Percentiles rank a stretch among this genome's conserved stretches.
Conservation (phyloP, 2,888 invertebrate genomes). For the Horisme vitalbata region DNA sequence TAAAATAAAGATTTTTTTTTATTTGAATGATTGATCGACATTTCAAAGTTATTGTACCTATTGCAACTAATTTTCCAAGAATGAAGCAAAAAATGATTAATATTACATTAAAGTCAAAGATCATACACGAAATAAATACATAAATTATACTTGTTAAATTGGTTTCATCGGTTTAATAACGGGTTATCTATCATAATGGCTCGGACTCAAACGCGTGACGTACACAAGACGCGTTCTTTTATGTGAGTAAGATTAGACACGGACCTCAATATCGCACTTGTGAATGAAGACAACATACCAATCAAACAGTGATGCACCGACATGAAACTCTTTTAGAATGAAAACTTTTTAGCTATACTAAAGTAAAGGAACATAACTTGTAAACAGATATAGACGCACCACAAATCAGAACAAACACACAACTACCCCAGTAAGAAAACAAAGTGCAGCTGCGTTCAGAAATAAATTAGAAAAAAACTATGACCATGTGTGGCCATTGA, state of each 20-base stretch:
- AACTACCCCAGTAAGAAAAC: constrained; percentile 48
- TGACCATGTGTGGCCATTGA: constrained; percentile 47
- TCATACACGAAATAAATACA: no score
- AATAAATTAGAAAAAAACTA: constrained; percentile 54
- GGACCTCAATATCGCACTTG: no score
- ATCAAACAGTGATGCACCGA: not conserved
- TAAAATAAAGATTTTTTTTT: not conserved
- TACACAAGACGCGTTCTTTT: no score
- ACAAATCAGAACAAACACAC: constrained; percentile 31
- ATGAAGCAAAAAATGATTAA: no score
- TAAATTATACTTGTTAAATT: no score
- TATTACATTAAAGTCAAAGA: no score
- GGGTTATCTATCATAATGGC: no score
- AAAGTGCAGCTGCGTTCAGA: constrained; percentile 57
- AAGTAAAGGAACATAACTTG: not conserved
- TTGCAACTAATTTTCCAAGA: no score
- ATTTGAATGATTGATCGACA: constrained; percentile 19
- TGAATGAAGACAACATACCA: no score
- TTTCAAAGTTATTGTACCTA: not conserved
- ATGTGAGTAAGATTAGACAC: no score
- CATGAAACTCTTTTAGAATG: not conserved
- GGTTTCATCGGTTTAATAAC: no score
- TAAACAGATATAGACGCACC: constrained; percentile 7
- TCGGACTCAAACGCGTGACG: no score
- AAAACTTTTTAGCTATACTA: not conserved